Base-by-base conservation (phyloP, 2,888 invertebrate genomes). In the Agonum fuliginosum region DNA sequence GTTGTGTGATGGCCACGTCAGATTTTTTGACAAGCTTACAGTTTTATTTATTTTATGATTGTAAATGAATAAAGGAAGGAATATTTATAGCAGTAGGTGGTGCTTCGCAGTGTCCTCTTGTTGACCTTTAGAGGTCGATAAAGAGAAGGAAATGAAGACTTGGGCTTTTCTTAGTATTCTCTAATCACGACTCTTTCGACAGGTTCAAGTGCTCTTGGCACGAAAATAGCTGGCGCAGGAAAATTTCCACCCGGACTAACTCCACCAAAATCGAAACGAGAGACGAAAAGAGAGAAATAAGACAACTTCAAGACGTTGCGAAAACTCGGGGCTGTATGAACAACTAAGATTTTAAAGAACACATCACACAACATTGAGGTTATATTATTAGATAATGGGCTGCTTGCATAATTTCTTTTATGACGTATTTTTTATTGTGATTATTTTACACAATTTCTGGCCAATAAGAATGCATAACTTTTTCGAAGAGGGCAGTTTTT, bases 71-170 rank as follows among this genome's bases (percentile, higher is more conserved):
- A 37, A 37, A 37, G n/a, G 10, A 8, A 37, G 10, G 37, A 37
- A n/a, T 37, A 37, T 37, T n/a, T 37, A n/a, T 37, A 37, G 37
- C n/a, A 34, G 8, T 10, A 1, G 34, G 37, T 37, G 37, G 8
- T n/a, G 37, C n/a, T n/a, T 37, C 2, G 22, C 12, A 12, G 22
- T 10, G 4, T 54, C 22, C 22, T 51, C 51, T 1, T 54, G 34
- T 65, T 65, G 65, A 65, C 65, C 65, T 65, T 30, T 65, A 65
- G 14, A 34, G 30, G 8, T 34, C 65, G 19, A 65, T 65, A 65
- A 65, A 65, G 30, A 65, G 34, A 65, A 65, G 65, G 65, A 65
- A 65, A 65, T 65, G 65, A 65, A 65, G 19, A 17, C 65, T 34
- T 12, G 19, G 65, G 19, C 20, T 37, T 65, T 65, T 17, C 54